Conservation (phyloP, 1,140 invertebrate genomes). For the Atta cephalotes region DNA sequence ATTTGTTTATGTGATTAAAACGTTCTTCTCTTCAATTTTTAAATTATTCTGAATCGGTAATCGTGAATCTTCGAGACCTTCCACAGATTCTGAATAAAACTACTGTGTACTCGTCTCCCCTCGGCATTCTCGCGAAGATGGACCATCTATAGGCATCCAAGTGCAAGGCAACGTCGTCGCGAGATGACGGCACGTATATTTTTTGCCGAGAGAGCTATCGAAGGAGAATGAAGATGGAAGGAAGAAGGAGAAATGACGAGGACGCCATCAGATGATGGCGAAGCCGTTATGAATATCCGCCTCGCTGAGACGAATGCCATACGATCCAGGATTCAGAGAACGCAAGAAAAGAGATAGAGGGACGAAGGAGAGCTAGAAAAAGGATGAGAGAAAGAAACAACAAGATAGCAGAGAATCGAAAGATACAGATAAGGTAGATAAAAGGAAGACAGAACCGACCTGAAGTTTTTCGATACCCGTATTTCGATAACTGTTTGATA, state of each 20-base stretch:
- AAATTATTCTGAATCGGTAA: not conserved
- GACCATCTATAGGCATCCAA: not conserved
- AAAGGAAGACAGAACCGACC: constrained; percentile 37
- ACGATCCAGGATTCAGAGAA: constrained; percentile 47
- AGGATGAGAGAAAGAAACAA: constrained; percentile 84
- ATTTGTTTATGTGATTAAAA: not conserved
- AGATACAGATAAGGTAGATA: constrained; percentile 13
- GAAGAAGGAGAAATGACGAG: constrained; percentile 65
- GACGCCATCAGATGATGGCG: constrained; percentile 70
- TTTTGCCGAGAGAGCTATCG: not conserved
- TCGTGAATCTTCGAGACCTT: not conserved
- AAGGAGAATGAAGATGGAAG: constrained; percentile 19
- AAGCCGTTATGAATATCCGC: constrained; percentile 76
- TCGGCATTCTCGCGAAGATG: not conserved
- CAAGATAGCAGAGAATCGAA: not conserved
- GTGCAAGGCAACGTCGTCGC: constrained; percentile 9
- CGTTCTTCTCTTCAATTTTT: not conserved
- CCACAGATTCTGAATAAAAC: constrained; percentile 8
- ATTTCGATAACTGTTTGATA: not conserved
- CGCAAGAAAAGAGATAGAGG: constrained; percentile 29
- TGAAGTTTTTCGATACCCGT: not conserved
- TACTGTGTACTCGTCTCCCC: not conserved
- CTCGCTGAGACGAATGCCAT: constrained; percentile 49
- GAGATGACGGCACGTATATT: constrained; percentile 22
- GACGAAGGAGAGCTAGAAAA: constrained; percentile 73